Base-by-base conservation (phyloP, 92 coral and sea anemone species). In the Diadumene lineata region DNA sequence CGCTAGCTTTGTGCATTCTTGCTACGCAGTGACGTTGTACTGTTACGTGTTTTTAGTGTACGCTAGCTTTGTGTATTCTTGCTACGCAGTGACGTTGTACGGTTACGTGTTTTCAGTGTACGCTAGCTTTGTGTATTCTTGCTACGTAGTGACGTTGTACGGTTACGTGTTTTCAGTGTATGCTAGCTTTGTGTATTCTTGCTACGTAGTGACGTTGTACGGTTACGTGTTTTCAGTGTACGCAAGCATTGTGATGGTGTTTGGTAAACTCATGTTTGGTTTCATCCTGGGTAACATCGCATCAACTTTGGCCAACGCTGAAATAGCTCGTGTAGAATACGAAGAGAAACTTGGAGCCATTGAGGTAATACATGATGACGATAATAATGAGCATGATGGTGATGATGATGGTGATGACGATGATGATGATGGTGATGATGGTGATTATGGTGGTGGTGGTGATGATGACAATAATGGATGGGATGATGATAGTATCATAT, bases 221-320 rank as follows among this genome's bases (percentile, higher is more conserved):
- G n/a, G n/a, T 53, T 38, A 38, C 48, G 48, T 38, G 48, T 44
- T 27, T 32, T 11, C 62, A 90, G 96, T 82, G 69, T 82, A 83
- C n/a, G 92, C 97, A 23, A 90, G 97, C 71, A 62, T 78, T 73
- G 88, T 90, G n/a, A 90, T 88, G 97, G 82, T 91, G 53, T 81
- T 86, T 50, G 97, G 97, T 18, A 91, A 91, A 65, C 79, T 91
- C 3, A 57, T 91, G 17, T 91, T 91, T 73, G 97, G 97, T 34
- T 91, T 91, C 60, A 85, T 91, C 81, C 97, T 91, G 72, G 93
- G 97, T 69, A 91, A 91, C 88, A 82, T 91, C 79, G 93, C 93
- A 27, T 91, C 97, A 25, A 91, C 97, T 13, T 66, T 91, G 69
- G 92, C 97, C 26, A 91, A 91, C 71, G 89, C 92, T 18, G 97